Percentiles rank a stretch among this genome's conserved stretches.
Evolutionary conservation across 1,140 invertebrate genomes (phyloP).

Genomic region (Drosophila kurseongensis): DNA sequence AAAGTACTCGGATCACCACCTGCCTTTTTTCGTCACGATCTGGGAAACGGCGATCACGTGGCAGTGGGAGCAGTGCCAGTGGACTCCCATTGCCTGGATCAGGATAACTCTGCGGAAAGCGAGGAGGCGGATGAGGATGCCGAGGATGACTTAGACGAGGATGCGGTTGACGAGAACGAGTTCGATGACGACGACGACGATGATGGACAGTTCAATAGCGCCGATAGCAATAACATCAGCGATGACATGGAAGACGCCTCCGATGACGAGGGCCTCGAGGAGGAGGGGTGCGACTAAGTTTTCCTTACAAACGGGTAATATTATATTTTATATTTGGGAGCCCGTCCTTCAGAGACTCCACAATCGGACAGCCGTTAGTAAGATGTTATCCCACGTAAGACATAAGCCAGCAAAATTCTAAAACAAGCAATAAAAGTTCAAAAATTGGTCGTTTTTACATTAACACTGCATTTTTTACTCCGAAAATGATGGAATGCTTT

Average conservation of each 20-base stretch:
- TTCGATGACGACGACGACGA: conserved; percentile 31
- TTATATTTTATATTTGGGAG: neutral
- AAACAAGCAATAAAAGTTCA: conserved; percentile 32
- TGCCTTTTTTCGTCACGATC: conserved; percentile 21
- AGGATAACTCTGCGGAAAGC: conserved; percentile 9
- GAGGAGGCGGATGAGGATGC: conserved; percentile 24
- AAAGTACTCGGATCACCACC: conserved; percentile 1
- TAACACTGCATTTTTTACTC: too few species aligned
- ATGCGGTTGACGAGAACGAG: conserved; percentile 28
- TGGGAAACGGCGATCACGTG: conserved; percentile 63
- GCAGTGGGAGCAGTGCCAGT: conserved; percentile 18
- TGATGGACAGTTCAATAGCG: conserved; percentile 42
- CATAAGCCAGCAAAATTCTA: conserved; percentile 19
- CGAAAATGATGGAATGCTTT: too few species aligned
- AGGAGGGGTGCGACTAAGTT: conserved; percentile 14
- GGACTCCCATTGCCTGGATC: neutral
- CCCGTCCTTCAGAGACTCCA: neutral
- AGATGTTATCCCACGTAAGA: neutral
- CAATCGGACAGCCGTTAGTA: neutral
- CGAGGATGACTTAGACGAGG: conserved; percentile 21
- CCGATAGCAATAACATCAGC: conserved; percentile 19
- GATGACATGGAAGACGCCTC: conserved; percentile 32
- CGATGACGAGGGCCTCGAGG: conserved; percentile 18
- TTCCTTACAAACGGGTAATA: neutral
- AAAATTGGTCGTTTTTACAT: conserved; percentile 43